These are phyloP conservation scores for Mamestra configurata DNA, from an alignment of 1,140 invertebrate genomes.

Conservation along the genomic window DNA sequence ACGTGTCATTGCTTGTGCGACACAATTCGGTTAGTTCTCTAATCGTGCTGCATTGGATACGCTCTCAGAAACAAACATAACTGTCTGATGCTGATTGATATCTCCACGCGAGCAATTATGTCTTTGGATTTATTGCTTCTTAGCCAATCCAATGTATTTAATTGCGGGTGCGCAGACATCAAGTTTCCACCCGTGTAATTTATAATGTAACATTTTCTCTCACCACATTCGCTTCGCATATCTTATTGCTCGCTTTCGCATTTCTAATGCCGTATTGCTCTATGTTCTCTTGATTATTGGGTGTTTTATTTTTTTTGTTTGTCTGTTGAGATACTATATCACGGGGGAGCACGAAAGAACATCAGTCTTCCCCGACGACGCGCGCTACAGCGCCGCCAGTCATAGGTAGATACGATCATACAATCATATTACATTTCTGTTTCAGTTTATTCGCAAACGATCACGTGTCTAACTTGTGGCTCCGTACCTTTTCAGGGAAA, in stretches of 20 bases:
- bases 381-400: constrained; percentile 81
- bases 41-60: constrained; percentile 68
- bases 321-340: constrained; percentile 87
- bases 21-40: constrained; percentile 69
- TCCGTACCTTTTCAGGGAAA: constrained; percentile 90
- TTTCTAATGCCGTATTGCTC: constrained; percentile 34
- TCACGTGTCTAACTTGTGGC: constrained; percentile 21
- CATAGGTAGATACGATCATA: constrained; percentile 82
- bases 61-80: constrained; percentile 76
- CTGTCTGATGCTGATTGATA: constrained; percentile 68
- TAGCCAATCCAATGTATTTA: constrained; percentile 68
- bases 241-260: constrained; percentile 44
- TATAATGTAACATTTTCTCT: constrained; percentile 60
- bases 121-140: constrained; percentile 67
- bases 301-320: constrained; percentile 84
- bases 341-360: constrained; percentile 85
- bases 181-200: constrained; percentile 58
- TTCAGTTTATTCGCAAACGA: background rate
- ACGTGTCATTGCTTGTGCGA: constrained; percentile 61
- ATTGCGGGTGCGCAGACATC: constrained; percentile 60
- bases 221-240: constrained; percentile 48
- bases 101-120: constrained; percentile 69
- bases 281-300: constrained; percentile 53
- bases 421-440: constrained; percentile 45
- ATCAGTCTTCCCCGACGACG: constrained; percentile 82